These are phyloP conservation scores for Ruditapes philippinarum DNA, from an alignment of 1,140 invertebrate genomes.

Conservation along the genomic window DNA sequence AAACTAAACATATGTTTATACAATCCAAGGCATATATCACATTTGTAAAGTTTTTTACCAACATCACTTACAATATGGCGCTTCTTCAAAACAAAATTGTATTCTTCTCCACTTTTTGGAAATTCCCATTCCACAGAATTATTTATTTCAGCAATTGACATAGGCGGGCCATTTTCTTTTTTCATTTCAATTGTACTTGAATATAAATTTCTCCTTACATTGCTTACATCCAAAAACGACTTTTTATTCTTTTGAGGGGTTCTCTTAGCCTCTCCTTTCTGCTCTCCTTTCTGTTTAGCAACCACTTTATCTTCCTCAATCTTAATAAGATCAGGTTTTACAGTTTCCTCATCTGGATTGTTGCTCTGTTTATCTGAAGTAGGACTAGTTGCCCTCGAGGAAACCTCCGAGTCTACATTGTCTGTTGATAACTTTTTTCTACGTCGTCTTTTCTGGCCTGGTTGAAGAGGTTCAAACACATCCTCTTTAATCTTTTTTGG, in stretches of 20 bases:
- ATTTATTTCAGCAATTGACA: constrained; percentile 62
- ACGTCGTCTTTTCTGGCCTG: constrained; percentile 51
- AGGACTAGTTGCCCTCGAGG: neutral
- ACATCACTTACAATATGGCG: constrained; percentile 72
- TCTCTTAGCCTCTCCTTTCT: neutral
- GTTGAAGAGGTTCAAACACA: constrained; percentile 49
- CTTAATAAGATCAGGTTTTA: neutral
- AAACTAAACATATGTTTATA: constrained; percentile 89
- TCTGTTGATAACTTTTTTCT: constrained; percentile 44
- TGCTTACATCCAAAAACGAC: neutral
- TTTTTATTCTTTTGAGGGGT: neutral
- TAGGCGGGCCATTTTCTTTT: constrained; percentile 19
- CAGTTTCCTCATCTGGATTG: neutral
- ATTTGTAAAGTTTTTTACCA: constrained; percentile 86
- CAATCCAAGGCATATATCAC: constrained; percentile 88
- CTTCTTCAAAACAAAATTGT: constrained; percentile 76
- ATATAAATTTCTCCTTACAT: constrained; percentile 28
- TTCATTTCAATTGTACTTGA: neutral
- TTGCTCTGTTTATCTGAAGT: neutral
- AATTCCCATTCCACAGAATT: constrained; percentile 70
- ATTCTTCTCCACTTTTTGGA: constrained; percentile 70
- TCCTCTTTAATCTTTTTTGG: constrained; percentile 10
- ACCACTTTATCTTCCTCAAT: neutral
- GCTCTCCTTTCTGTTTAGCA: no score
- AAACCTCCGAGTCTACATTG: neutral